Conservation (phyloP, 1,140 invertebrate genomes). For the Callitettix versicolor region DNA sequence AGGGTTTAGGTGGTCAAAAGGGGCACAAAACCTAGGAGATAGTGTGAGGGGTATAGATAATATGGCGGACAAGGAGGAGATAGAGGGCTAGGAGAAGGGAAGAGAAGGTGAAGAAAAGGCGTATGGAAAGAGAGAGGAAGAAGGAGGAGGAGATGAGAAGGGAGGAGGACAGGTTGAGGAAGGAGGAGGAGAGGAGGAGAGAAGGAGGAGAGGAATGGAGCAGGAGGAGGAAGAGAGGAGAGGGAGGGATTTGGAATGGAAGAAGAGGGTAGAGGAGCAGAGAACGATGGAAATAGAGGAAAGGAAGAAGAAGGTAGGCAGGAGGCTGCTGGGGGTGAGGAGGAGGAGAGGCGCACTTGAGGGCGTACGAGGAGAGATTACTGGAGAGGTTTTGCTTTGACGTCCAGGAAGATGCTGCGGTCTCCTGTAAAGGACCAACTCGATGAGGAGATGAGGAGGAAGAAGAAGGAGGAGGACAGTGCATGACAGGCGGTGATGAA, state of each 20-base stretch:
- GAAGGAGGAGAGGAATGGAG: neutral
- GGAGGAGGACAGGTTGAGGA: too few species aligned
- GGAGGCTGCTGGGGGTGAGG: neutral
- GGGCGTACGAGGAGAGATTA: too few species aligned
- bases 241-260: neutral
- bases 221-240: neutral
- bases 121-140: neutral
- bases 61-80: neutral
- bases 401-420: too few species aligned
- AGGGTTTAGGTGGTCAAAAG: neutral
- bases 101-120: neutral
- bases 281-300: neutral
- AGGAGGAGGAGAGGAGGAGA: neutral
- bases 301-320: neutral
- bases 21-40: neutral
- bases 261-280: neutral
- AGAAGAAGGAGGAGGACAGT: too few species aligned
- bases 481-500: too few species aligned
- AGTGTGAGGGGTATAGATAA: neutral
- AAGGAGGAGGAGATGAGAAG: neutral
- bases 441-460: too few species aligned
- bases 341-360: too few species aligned
- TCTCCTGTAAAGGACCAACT: too few species aligned
- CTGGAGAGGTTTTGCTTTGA: too few species aligned
- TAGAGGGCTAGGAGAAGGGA: neutral